These are phyloP conservation scores for Lateolabrax maculatus DNA, from an alignment of 2,797 vertebrate species.

Conservation along the genomic window DNA sequence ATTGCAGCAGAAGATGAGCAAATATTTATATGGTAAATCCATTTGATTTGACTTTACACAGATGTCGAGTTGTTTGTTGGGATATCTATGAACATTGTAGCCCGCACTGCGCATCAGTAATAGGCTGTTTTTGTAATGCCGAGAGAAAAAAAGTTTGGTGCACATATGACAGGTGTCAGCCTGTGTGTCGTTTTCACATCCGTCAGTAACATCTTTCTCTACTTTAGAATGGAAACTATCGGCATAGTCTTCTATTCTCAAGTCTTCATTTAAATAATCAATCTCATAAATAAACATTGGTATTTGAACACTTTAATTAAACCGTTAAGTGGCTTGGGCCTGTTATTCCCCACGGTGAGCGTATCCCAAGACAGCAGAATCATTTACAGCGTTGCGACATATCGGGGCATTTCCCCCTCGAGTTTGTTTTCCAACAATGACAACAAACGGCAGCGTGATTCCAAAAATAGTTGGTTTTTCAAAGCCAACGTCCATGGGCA, in stretches of 20 bases:
- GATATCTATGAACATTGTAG: constrained; percentile 18
- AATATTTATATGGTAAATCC: constrained; percentile 51
- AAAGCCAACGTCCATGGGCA: constrained; percentile 69
- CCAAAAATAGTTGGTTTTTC: constrained; percentile 68
- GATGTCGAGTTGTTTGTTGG: constrained; percentile 40
- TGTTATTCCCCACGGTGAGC: constrained; percentile 66
- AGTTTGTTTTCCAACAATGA: constrained; percentile 72
- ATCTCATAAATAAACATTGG: constrained; percentile 78
- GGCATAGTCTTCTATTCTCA: constrained; percentile 39
- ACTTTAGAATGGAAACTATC: constrained; percentile 35
- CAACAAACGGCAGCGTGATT: constrained; percentile 60
- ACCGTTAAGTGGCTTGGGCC: constrained; percentile 54
- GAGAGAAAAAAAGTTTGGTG: neutral
- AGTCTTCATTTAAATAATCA: constrained; percentile 64
- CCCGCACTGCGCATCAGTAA: constrained; percentile 16
- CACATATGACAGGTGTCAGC: neutral
- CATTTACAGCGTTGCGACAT: constrained; percentile 51
- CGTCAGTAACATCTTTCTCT: constrained; percentile 4
- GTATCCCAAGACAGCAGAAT: constrained; percentile 65
- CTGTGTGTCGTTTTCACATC: neutral
- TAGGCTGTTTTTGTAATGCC: neutral
- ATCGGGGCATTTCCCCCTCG: constrained; percentile 37
- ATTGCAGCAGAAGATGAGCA: constrained; percentile 42
- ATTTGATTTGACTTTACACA: constrained; percentile 49
- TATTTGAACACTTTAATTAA: constrained; percentile 73